phyloP scores from a whole-genome alignment of 2,113 vertebrate species.

The Phyllopteryx taeniolatus region DNA sequence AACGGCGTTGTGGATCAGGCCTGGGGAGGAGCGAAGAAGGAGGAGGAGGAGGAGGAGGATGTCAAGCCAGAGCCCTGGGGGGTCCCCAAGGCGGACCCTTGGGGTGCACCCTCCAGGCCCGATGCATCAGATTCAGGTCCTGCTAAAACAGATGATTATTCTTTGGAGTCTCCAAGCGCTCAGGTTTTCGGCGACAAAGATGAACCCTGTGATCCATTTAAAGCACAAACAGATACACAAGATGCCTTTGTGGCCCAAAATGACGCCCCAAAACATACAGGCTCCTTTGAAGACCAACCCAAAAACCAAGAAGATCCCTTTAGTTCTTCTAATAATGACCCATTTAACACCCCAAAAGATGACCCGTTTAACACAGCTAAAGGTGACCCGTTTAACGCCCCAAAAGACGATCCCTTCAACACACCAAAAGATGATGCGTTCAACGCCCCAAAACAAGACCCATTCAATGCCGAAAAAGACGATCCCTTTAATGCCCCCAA shows the following conservation, averaged over 20 bases:
- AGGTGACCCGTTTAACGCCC: slow-evolving; percentile 20
- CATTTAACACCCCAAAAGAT: slow-evolving; percentile 36
- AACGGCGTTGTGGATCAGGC: not conserved
- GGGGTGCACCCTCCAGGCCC: slow-evolving; percentile 43
- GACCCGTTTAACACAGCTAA: slow-evolving; percentile 40
- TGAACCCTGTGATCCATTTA: slow-evolving; percentile 19
- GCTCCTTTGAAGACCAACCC: not conserved
- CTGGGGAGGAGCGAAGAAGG: slow-evolving; percentile 36
- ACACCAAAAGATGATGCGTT: slow-evolving; percentile 24
- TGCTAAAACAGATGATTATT: slow-evolving; percentile 36
- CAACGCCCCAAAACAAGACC: slow-evolving; percentile 9
- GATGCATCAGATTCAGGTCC: slow-evolving; percentile 32
- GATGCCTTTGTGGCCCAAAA: slow-evolving; percentile 28
- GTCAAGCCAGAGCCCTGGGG: slow-evolving; percentile 38
- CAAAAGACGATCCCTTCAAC: slow-evolving; percentile 30
- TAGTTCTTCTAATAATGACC: slow-evolving; percentile 26
- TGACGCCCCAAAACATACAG: no score
- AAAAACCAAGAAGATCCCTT: slow-evolving; percentile 26
- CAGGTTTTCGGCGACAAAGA: no score
- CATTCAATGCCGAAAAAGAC: not conserved
- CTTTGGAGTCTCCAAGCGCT: slow-evolving; percentile 12
- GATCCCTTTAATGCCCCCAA: slow-evolving; percentile 26
- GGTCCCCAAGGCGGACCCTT: slow-evolving; percentile 37
- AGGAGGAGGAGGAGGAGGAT: slow-evolving; percentile 28
- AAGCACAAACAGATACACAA: slow-evolving; percentile 11